Evolutionary conservation across 37 sponge, comb jelly and placozoan species (phyloP).

Genomic region (Bolinopsis microptera): DNA sequence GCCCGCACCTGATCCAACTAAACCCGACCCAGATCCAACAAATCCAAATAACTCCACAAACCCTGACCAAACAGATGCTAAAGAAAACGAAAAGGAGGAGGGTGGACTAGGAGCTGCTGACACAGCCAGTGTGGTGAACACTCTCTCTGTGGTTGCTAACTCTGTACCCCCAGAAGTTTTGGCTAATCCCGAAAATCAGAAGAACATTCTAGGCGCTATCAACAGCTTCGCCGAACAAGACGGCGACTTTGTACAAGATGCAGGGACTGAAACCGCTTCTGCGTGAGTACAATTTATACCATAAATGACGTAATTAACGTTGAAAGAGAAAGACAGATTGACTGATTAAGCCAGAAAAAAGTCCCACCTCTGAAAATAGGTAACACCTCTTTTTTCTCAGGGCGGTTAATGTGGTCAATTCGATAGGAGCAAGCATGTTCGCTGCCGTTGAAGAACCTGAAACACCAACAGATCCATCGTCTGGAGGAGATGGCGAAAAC

Average conservation of each 20-base stretch:
- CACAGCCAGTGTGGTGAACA: slow-evolving; percentile 39
- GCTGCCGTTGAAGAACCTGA: neutral
- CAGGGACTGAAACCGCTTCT: slow-evolving; percentile 14
- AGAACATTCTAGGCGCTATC: neutral
- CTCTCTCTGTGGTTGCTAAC: slow-evolving; percentile 24
- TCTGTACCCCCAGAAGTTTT: neutral
- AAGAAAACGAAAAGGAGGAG: neutral
- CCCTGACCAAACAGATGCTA: neutral
- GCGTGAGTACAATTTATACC: neutral
- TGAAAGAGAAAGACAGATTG: no score
- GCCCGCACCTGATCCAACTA: neutral
- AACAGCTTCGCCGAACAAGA: slow-evolving; percentile 17
- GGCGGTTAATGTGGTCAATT: slow-evolving; percentile 27
- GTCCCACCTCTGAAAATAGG: no score
- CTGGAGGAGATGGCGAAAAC: neutral
- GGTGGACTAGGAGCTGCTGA: neutral
- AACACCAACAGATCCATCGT: neutral
- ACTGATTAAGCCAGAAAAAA: no score
- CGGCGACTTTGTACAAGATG: slow-evolving; percentile 42
- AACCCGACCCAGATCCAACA: neutral
- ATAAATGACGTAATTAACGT: no score
- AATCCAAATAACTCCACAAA: neutral
- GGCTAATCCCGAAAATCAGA: neutral
- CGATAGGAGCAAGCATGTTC: slow-evolving; percentile 35
- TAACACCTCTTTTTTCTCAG: no score